These are phyloP conservation scores for Sebastes oblongus DNA, from an alignment of 2,797 vertebrate species.

Conservation along the genomic window DNA sequence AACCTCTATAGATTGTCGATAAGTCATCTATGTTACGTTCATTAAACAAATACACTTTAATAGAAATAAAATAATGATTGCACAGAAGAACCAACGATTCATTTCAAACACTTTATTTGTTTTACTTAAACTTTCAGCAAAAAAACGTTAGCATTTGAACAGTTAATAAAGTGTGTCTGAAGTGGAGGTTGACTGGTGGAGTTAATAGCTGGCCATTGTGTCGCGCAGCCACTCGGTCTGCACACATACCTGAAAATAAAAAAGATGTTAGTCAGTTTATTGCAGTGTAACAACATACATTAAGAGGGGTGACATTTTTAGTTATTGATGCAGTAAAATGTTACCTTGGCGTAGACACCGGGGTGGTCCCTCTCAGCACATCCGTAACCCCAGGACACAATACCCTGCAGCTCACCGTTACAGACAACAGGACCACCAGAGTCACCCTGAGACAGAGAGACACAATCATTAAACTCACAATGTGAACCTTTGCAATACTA, in stretches of 20 bases:
- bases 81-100: not conserved
- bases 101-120: slow-evolving; percentile 18
- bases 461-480: not conserved
- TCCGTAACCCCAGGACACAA: slow-evolving; percentile 84
- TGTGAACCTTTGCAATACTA: not conserved
- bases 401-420: slow-evolving; percentile 78
- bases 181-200: not conserved
- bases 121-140: not conserved
- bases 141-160: not conserved
- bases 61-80: not conserved
- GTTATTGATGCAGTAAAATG: not conserved
- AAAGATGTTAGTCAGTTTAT: not conserved
- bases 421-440: slow-evolving; percentile 85
- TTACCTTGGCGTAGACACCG: slow-evolving; percentile 82
- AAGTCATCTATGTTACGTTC: not conserved
- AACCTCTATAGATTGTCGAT: not conserved
- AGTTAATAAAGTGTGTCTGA: not conserved
- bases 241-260: slow-evolving; percentile 54
- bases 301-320: not conserved
- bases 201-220: slow-evolving; percentile 51
- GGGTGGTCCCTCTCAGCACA: slow-evolving; percentile 76
- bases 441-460: slow-evolving; percentile 73
- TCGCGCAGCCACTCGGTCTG: slow-evolving; percentile 54
- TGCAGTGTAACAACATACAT: not conserved
- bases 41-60: not conserved